Evolutionary conservation across 2,888 invertebrate species (phyloP).

Genomic region (Caenorhabditis sp.): DNA sequence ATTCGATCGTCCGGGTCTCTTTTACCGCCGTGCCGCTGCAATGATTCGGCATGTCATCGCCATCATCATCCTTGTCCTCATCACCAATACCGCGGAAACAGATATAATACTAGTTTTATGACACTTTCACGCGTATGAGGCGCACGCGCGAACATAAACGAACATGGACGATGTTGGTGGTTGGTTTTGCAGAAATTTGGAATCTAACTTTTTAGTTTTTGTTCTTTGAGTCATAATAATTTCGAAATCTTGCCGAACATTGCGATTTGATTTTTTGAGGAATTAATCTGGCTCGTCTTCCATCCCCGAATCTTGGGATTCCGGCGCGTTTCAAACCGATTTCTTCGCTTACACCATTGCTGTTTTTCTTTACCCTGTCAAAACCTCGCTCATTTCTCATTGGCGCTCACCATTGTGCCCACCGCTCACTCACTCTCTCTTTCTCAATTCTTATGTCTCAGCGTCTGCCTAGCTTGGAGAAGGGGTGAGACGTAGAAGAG

Average conservation of each 20-base stretch:
- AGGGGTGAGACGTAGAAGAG: slow-evolving; percentile 5
- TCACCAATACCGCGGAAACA: not conserved
- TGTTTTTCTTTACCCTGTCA: slow-evolving; percentile 3
- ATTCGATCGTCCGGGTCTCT: not conserved
- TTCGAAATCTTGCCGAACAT: slow-evolving; percentile 19
- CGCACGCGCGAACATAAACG: no score
- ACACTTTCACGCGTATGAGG: not conserved
- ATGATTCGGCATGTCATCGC: not conserved
- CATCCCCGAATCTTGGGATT: no score
- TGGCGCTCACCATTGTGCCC: not conserved
- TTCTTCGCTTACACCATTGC: not conserved
- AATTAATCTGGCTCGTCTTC: no score
- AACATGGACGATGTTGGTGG: no score
- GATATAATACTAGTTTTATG: slow-evolving; percentile 30
- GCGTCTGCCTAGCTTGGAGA: not conserved
- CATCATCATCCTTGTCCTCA: not conserved
- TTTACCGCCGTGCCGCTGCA: no score
- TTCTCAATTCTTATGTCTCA: slow-evolving; percentile 11
- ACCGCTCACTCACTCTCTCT: slow-evolving; percentile 8
- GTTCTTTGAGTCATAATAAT: not conserved
- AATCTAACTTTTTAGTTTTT: no score
- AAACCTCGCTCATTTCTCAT: not conserved
- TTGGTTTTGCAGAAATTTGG: no score
- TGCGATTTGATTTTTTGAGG: no score
- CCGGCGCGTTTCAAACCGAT: no score